Conservation (phyloP, 2,797 vertebrate species). For the Megalops cyprinoides region DNA sequence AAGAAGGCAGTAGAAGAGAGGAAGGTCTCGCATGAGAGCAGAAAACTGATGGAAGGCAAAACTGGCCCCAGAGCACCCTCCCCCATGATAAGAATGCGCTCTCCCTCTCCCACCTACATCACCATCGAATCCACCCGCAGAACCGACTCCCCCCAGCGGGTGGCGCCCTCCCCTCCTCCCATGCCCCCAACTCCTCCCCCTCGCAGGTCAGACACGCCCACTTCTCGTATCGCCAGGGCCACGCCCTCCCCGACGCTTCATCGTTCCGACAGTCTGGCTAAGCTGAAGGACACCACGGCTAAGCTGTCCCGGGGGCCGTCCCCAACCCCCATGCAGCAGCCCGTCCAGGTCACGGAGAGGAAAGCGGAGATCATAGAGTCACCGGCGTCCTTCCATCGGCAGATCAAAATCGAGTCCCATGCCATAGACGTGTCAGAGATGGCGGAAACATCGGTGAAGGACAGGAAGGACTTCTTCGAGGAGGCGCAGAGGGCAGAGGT, state of each 20-base stretch:
- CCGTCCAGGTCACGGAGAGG: constrained; percentile 64
- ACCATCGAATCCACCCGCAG: constrained; percentile 84
- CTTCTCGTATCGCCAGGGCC: constrained; percentile 59
- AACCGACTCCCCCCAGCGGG: constrained; percentile 73
- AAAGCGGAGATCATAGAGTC: constrained; percentile 71
- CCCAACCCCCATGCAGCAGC: constrained; percentile 59
- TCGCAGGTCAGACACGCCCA: constrained; percentile 67
- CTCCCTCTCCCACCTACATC: constrained; percentile 89
- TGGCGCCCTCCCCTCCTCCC: constrained; percentile 73
- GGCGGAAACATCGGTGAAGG: constrained; percentile 68
- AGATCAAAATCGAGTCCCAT: constrained; percentile 67
- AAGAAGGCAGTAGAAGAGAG: constrained; percentile 66
- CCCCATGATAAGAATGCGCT: constrained; percentile 76
- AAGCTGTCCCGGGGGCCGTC: constrained; percentile 72
- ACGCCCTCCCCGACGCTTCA: constrained; percentile 79
- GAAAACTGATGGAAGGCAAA: constrained; percentile 54
- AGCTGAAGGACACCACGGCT: constrained; percentile 78
- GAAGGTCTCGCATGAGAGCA: constrained; percentile 52
- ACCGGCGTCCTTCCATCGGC: constrained; percentile 70
- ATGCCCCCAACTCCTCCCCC: constrained; percentile 70
- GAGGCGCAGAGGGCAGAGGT: constrained; percentile 78
- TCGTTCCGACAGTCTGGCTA: constrained; percentile 83
- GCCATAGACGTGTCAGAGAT: constrained; percentile 62
- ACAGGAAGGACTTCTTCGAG: constrained; percentile 79
- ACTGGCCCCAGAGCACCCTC: constrained; percentile 67